Percentiles rank a stretch among this genome's conserved stretches.
These are phyloP conservation scores for Trichosurus vulpecula DNA, from an alignment of 2,797 vertebrate genomes.

Conservation along the genomic window DNA sequence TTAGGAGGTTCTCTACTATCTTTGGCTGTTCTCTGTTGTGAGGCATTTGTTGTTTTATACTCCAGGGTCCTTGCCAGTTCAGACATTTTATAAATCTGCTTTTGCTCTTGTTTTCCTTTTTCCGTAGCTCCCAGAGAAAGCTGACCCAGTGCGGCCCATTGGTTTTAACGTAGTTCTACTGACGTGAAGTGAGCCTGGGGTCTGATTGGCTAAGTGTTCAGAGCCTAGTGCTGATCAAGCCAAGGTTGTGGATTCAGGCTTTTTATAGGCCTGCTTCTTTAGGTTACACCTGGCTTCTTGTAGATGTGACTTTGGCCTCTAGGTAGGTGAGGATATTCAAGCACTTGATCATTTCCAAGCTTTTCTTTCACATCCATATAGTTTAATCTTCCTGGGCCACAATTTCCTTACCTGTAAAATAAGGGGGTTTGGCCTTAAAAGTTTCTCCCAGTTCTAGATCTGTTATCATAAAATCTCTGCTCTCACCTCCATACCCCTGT, in stretches of 20 bases:
- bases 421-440: not conserved
- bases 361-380: not conserved
- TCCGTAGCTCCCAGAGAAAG: constrained; percentile 11
- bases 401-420: not conserved
- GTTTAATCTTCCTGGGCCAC: not conserved
- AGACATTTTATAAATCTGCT: not conserved
- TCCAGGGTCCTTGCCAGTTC: not conserved
- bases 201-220: not conserved
- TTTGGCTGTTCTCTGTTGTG: not conserved
- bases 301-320: not conserved
- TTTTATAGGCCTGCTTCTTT: not conserved
- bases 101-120: not conserved
- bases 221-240: not conserved
- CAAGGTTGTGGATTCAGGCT: not conserved
- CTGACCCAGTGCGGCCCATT: not conserved
- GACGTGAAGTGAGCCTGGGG: not conserved
- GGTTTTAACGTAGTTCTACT: constrained; percentile 1
- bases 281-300: not conserved
- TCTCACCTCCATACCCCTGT: not conserved
- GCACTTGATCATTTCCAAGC: not conserved
- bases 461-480: not conserved
- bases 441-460: not conserved
- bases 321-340: not conserved
- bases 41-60: not conserved
- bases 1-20: not conserved